A percentile compares a stretch with the other conserved stretches of the same genome.
Evolutionary conservation across 2,113 vertebrate genomes (phyloP).

Genomic region (Beaufortia kweichowensis): DNA sequence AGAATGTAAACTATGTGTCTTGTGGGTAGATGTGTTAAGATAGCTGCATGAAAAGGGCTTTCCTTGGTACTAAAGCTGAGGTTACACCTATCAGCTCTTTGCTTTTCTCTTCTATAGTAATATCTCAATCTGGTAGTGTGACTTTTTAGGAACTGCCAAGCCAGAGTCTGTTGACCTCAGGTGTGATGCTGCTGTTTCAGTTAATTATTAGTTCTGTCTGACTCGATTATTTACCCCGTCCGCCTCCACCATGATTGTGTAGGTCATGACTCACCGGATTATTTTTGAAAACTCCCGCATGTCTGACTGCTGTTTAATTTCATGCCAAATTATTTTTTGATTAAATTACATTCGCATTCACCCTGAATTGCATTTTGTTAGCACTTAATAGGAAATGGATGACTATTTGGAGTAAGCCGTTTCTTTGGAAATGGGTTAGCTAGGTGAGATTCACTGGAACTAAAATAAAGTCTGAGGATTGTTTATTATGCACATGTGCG

Average conservation of each 20-base stretch:
- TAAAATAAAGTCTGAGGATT: no score
- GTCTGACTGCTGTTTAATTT: constrained; percentile 14
- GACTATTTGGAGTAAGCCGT: background rate
- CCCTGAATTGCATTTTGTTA: background rate
- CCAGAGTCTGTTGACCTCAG: background rate
- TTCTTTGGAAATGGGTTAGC: background rate
- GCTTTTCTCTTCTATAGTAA: constrained; percentile 9
- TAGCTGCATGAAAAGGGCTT: background rate
- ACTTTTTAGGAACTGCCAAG: constrained; percentile 18
- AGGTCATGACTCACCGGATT: constrained; percentile 52
- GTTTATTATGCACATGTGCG: no score
- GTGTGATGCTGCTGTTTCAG: background rate
- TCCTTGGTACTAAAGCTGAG: background rate
- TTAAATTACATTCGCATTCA: background rate
- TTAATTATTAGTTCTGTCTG: background rate
- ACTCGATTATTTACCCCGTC: constrained; percentile 1
- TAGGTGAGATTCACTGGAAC: background rate
- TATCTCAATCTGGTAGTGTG: background rate
- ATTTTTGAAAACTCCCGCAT: constrained; percentile 50
- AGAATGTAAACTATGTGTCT: background rate
- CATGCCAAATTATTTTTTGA: background rate
- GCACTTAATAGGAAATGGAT: background rate
- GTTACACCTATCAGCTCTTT: background rate
- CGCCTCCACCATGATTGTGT: background rate
- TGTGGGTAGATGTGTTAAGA: background rate